Percentiles rank a stretch among this genome's conserved stretches.
Evolutionary conservation across 1,140 invertebrate genomes (phyloP).

Genomic region (Macrobrachium nipponense): DNA sequence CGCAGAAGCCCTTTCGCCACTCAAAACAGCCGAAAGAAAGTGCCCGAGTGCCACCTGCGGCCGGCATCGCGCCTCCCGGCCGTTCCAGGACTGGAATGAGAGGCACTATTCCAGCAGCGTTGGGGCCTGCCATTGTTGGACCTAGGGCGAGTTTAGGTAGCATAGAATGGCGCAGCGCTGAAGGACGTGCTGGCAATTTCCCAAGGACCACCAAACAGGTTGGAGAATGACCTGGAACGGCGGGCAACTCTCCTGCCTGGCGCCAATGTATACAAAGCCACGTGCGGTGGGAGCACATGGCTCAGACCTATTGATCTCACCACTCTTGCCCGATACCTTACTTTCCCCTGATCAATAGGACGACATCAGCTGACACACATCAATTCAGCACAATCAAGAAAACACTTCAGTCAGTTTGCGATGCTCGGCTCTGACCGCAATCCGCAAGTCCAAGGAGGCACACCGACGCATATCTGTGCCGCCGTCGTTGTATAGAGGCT

Average conservation of each 20-base stretch:
- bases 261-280: conserved; percentile 62
- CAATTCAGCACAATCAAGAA: conserved; percentile 22
- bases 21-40: background rate
- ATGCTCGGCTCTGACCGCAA: background rate
- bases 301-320: conserved; percentile 64
- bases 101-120: conserved; percentile 62
- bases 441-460: background rate
- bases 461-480: background rate
- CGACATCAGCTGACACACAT: conserved; percentile 42
- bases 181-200: conserved; percentile 27
- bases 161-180: conserved; percentile 46
- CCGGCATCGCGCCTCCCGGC: conserved; percentile 60
- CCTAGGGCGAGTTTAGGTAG: conserved; percentile 53
- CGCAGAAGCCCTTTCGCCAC: background rate
- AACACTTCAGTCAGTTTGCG: background rate
- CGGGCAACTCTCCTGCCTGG: conserved; percentile 37
- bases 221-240: conserved; percentile 22
- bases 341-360: conserved; percentile 62
- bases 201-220: conserved; percentile 3
- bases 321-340: conserved; percentile 64
- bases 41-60: background rate
- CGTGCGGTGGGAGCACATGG: conserved; percentile 64
- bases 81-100: conserved; percentile 62
- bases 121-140: conserved; percentile 58
- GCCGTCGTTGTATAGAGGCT: conserved; percentile 45